Percentiles rank a stretch among this genome's conserved stretches.
phyloP scores from a whole-genome alignment of 1,140 invertebrate species.

The Branchinecta lynchi region DNA sequence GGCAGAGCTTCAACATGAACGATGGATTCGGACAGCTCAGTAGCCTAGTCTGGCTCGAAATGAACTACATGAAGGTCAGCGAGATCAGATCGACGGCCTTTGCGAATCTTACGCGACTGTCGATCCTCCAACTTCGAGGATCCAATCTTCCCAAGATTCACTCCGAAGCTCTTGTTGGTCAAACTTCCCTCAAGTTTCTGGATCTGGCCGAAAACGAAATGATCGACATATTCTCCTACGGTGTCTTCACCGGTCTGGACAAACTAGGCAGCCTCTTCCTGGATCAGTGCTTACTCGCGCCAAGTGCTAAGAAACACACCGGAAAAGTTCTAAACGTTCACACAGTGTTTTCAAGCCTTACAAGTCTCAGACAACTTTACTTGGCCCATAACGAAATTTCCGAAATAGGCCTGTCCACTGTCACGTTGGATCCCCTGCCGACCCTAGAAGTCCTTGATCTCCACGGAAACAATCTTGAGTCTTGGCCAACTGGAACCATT shows the following conservation, averaged over 20 bases:
- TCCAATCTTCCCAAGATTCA: constrained; percentile 13
- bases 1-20: constrained; percentile 4
- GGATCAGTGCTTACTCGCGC: constrained; percentile 12
- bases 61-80: constrained; percentile 17
- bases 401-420: neutral
- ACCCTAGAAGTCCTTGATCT: constrained; percentile 13
- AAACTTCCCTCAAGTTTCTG: constrained; percentile 12
- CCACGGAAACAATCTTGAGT: constrained; percentile 16
- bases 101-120: constrained; percentile 10
- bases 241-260: constrained; percentile 13
- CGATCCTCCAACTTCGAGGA: constrained; percentile 12
- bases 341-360: constrained; percentile 2
- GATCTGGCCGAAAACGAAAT: constrained; percentile 17
- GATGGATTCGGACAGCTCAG: constrained; percentile 3
- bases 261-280: constrained; percentile 14
- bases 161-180: constrained; percentile 7
- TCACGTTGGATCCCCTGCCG: neutral
- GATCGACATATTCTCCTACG: neutral
- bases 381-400: constrained; percentile 17
- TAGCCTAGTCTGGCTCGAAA: constrained; percentile 18
- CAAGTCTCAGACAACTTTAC: constrained; percentile 13
- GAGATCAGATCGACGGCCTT: constrained; percentile 12
- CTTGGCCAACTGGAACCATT: constrained; percentile 12
- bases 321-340: neutral
- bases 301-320: neutral